Evolutionary conservation across 2,888 invertebrate genomes (phyloP), one percentile per base, ranked within the genome.

Genomic region (Omphaloscelis lunosa): DNA sequence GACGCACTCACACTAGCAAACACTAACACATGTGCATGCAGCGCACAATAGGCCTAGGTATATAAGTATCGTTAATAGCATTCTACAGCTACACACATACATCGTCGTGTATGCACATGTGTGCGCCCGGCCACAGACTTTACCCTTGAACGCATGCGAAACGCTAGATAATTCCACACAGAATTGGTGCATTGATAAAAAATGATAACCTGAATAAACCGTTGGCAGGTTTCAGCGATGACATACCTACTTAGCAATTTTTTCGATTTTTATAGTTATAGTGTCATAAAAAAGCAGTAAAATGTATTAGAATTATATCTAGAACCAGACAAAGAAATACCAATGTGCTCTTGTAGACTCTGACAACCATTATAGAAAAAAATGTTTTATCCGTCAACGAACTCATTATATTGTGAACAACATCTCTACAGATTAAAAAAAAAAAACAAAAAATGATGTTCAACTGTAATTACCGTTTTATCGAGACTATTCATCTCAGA

Each of bases 161-260:
- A 92, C 93, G 93, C 93, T 95, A 95, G 94, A 95, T 94, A 94
- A 94, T 94, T 92, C 91, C 89, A 82, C 92, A 88, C 92, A 91
- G 91, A 95, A 95, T 95, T 95, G 94, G 94, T 95, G 95, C 94
- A 95, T 95, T 95, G 95, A 96, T 95, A 95, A 96, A 95, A 94
- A 91, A 89, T 92, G 94, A 95, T 95, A 95, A 95, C 93, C 93
- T 92, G 93, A 94, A 93, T 93, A 91, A 92, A 93, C 91, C 86
- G 88, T 85, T 79, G 88, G 86, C 89, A 91, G 90, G 90, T 90
- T 92, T 93, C 86, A 87, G 86, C 82, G 86, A 87, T 87, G 86
- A 86, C 71, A 86, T 82, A 86, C 70, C 76, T 81, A 79, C 84
- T 74, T 73, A 20, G 59, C 23, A 71, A 63, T 56, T 72, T 85